Percentiles rank a stretch among this genome's conserved stretches.
These are phyloP conservation scores for Heliconius erato DNA, from an alignment of 2,888 invertebrate species.

Conservation along the genomic window DNA sequence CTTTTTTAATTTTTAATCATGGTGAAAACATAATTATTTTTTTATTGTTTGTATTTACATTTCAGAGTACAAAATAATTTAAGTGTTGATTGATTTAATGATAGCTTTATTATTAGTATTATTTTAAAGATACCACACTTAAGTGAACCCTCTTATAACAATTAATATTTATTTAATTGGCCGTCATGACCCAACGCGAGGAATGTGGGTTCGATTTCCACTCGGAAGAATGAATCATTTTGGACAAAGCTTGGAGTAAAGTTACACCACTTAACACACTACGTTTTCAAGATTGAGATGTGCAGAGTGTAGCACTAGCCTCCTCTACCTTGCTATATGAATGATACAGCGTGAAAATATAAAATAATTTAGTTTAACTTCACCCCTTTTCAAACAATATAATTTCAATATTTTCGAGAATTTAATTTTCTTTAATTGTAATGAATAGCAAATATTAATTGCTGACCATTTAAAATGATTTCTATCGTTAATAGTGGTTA, in stretches of 20 bases:
- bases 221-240: neutral
- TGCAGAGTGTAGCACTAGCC: neutral
- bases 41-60: neutral
- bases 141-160: neutral
- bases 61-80: conserved; percentile 24
- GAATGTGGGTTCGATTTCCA: neutral
- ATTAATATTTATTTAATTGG: neutral
- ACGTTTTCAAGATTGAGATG: neutral
- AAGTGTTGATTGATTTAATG: conserved; percentile 13
- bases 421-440: neutral
- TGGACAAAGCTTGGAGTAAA: neutral
- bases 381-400: neutral
- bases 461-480: neutral
- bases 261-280: no score
- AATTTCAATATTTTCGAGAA: neutral
- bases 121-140: neutral
- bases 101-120: conserved; percentile 8
- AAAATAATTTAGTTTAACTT: no score
- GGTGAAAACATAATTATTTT: neutral
- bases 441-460: neutral
- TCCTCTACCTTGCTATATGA: neutral
- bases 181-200: neutral
- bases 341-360: no score
- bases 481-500: neutral
- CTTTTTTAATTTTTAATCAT: neutral